phyloP scores from a whole-genome alignment of 1,140 invertebrate genomes.

The Conus betulinus region DNA sequence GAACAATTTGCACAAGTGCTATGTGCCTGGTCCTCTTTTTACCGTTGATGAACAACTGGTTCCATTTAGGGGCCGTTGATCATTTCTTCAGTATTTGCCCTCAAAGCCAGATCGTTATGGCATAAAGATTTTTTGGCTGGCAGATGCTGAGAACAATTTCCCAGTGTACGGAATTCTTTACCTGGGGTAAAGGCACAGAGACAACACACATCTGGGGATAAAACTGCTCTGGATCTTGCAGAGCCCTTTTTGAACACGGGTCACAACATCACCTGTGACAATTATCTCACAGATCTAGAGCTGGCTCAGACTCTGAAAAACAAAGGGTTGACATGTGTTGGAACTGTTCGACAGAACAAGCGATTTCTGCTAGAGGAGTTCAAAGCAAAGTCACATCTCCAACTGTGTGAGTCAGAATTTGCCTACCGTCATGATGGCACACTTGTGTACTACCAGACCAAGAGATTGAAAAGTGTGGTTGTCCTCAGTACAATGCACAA shows the following conservation, averaged over 20 bases:
- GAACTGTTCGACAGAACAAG: slow-evolving; percentile 28
- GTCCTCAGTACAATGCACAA: slow-evolving; percentile 70
- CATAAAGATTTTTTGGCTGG: slow-evolving; percentile 68
- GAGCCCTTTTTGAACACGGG: slow-evolving; percentile 28
- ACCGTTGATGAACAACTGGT: slow-evolving; percentile 68
- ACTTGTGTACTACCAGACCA: slow-evolving; percentile 64
- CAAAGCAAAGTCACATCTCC: neutral
- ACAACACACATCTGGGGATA: neutral
- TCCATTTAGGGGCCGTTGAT: slow-evolving; percentile 58
- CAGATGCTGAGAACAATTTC: slow-evolving; percentile 43
- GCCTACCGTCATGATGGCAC: slow-evolving; percentile 57
- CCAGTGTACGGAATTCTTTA: slow-evolving; percentile 40
- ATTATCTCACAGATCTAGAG: slow-evolving; percentile 37
- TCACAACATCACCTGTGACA: slow-evolving; percentile 42
- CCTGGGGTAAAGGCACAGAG: slow-evolving; percentile 31
- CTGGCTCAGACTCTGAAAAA: slow-evolving; percentile 22
- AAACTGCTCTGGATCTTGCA: slow-evolving; percentile 28
- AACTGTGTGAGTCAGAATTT: slow-evolving; percentile 26
- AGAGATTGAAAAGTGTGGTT: slow-evolving; percentile 62
- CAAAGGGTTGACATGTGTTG: slow-evolving; percentile 32
- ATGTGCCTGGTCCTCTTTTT: slow-evolving; percentile 44
- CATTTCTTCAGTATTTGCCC: slow-evolving; percentile 73
- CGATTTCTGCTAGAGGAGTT: slow-evolving; percentile 30
- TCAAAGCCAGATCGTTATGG: slow-evolving; percentile 51
- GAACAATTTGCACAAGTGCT: slow-evolving; percentile 33